Evolutionary conservation across 2,113 vertebrate species (phyloP), one percentile per base, ranked within the genome.

Genomic region (Morone saxatilis): DNA sequence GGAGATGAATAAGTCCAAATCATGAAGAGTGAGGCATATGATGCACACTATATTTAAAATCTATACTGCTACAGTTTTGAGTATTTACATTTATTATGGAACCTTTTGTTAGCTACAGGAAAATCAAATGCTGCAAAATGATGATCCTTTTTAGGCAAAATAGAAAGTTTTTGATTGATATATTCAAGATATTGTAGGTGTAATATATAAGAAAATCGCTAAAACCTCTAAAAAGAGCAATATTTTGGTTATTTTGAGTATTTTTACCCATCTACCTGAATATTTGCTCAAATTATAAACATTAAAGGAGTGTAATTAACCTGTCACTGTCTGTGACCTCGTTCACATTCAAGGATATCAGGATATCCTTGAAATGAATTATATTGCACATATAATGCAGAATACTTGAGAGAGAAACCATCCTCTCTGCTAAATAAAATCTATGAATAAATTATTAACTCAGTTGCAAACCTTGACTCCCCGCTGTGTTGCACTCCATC

Each of bases 401-500:
- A 57, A 59, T 16, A 19, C 40, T 65, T 40, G 2, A 36, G 60
- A 80, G 63, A 76, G 36, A 48, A 85, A 87, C 70, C 63, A 60
- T 89, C 71, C 75, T 74, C 77, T 31, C 78, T 45, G 75, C 78
- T 86, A 66, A 86, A 88, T 86, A 68, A 84, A 87, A 77, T 62
- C 76, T 50, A 89, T 85, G 79, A 87, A 89, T 91, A 85, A 90
- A 92, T 91, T 19, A 91, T 90, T 48, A 86, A 85, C 83, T 90
- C 63, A 61, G 81, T 84, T 82, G 88, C 87, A 85, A 78, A 82
- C 76, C 85, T 84, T n/a, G 19, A 62, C 83, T 67, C 63, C 89
- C 87, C 8, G 1, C 80, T 40, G 76, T 2, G 61, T 36, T 74
- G 66, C 59, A 16, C 77, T 72, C 78, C 80, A 82, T 76, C 86